Percentiles rank a stretch among this genome's conserved stretches.
Conservation (phyloP, 2,888 invertebrate genomes). For the Monopis laevigella region DNA sequence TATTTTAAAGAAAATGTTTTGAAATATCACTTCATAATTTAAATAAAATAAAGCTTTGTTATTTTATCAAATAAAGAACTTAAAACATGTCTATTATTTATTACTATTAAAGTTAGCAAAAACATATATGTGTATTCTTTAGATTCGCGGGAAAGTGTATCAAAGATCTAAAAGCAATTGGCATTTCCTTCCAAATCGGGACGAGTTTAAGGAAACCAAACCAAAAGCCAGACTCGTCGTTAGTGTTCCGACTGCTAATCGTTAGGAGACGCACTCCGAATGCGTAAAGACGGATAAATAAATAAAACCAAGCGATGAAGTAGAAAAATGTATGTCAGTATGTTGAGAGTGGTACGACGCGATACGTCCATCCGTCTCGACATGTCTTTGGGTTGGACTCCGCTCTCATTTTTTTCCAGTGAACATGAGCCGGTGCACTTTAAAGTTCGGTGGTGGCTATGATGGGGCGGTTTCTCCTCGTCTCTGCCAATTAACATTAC, state of each 20-base stretch:
- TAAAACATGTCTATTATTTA: too few relatives aligned
- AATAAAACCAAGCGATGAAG: conserved; percentile 39
- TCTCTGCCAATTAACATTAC: conserved; percentile 28
- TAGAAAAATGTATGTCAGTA: conserved; percentile 52
- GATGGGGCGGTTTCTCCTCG: conserved; percentile 7
- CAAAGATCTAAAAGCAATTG: too few relatives aligned
- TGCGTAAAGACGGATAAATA: conserved; percentile 43
- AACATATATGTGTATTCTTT: too few relatives aligned
- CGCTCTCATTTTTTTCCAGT: conserved; percentile 10
- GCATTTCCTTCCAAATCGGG: conserved; percentile 8
- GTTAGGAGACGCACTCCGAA: conserved; percentile 29
- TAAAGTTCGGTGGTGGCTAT: conserved; percentile 8
- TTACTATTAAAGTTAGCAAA: too few relatives aligned
- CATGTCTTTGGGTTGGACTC: background rate
- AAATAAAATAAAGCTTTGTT: too few relatives aligned
- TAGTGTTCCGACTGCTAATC: conserved; percentile 28
- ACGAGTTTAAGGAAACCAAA: background rate
- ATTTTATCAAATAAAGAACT: too few relatives aligned
- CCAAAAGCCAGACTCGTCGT: background rate
- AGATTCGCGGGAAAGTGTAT: too few relatives aligned
- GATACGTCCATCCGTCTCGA: conserved; percentile 5
- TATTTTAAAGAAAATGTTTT: too few relatives aligned
- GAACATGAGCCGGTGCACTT: conserved; percentile 5
- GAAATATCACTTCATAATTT: too few relatives aligned
- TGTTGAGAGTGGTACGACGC: conserved; percentile 28